These are phyloP conservation scores for Omphaloscelis lunosa DNA, from an alignment of 2,888 invertebrate genomes.

Conservation along the genomic window DNA sequence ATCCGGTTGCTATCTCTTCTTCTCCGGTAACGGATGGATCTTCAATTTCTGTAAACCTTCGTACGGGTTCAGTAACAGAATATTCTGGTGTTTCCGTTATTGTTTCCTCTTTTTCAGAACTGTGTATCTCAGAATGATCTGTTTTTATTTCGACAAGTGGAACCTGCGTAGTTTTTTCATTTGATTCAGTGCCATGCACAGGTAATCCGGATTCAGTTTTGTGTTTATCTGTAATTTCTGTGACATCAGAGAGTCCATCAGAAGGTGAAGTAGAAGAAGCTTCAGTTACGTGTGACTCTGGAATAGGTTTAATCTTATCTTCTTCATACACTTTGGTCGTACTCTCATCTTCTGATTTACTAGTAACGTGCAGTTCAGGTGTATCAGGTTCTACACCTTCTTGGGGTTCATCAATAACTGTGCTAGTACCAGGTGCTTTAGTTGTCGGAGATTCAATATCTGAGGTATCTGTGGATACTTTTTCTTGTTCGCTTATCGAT, in stretches of 20 bases:
- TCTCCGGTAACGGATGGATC: conserved; percentile 49
- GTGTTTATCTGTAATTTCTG: conserved; percentile 26
- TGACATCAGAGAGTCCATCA: conserved; percentile 24
- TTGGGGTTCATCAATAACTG: conserved; percentile 42
- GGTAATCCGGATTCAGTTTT: conserved; percentile 20
- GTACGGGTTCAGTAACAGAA: conserved; percentile 49
- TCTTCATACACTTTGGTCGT: conserved; percentile 44
- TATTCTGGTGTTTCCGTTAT: conserved; percentile 44
- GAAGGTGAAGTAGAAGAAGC: conserved; percentile 34
- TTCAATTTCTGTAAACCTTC: conserved; percentile 54
- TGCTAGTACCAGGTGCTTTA: conserved; percentile 27
- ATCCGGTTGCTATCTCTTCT: conserved; percentile 46
- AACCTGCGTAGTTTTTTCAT: conserved; percentile 23
- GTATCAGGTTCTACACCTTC: conserved; percentile 36
- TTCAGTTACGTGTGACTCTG: conserved; percentile 53
- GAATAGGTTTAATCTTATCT: conserved; percentile 35
- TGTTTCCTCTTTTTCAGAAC: conserved; percentile 40
- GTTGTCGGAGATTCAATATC: conserved; percentile 54
- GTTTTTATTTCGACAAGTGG: conserved; percentile 40
- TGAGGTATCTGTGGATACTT: conserved; percentile 54
- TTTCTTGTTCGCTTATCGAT: conserved; percentile 52
- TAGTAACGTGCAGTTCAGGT: conserved; percentile 37
- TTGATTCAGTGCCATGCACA: conserved; percentile 26
- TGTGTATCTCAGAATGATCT: conserved; percentile 25
- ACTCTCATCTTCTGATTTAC: conserved; percentile 34